Conservation (phyloP, 2,113 vertebrate genomes). For the Python bivittatus region DNA sequence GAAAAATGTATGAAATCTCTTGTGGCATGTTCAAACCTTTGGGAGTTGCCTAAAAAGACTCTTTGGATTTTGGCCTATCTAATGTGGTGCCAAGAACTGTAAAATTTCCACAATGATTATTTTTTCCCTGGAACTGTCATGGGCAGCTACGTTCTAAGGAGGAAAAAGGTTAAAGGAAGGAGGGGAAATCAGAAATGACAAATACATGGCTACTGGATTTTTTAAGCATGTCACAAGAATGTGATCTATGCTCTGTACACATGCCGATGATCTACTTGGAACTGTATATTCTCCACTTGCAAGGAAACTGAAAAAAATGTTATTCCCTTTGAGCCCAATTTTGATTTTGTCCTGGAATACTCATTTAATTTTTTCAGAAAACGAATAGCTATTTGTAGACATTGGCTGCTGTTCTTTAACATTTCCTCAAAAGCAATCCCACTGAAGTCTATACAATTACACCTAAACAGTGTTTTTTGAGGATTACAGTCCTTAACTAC, state of each 20-base stretch:
- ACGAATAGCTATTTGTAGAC: constrained; percentile 57
- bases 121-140: constrained; percentile 34
- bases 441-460: constrained; percentile 6
- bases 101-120: constrained; percentile 50
- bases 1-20: not conserved
- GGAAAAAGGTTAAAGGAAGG: constrained; percentile 20
- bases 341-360: constrained; percentile 68
- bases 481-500: not conserved
- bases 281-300: constrained; percentile 61
- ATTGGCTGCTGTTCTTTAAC: constrained; percentile 35
- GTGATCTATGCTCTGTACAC: constrained; percentile 59
- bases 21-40: not conserved
- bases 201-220: constrained; percentile 66
- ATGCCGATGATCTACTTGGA: constrained; percentile 64
- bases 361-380: constrained; percentile 63
- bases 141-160: constrained; percentile 58
- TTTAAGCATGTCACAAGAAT: constrained; percentile 67
- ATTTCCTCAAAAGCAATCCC: constrained; percentile 7
- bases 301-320: constrained; percentile 54
- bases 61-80: constrained; percentile 16
- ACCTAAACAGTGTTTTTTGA: not conserved
- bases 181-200: constrained; percentile 43
- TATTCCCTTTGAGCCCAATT: constrained; percentile 62
- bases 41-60: not conserved
- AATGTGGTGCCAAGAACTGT: constrained; percentile 66